Conservation (phyloP, 2,797 vertebrate genomes). For the Acanthis flammea region DNA sequence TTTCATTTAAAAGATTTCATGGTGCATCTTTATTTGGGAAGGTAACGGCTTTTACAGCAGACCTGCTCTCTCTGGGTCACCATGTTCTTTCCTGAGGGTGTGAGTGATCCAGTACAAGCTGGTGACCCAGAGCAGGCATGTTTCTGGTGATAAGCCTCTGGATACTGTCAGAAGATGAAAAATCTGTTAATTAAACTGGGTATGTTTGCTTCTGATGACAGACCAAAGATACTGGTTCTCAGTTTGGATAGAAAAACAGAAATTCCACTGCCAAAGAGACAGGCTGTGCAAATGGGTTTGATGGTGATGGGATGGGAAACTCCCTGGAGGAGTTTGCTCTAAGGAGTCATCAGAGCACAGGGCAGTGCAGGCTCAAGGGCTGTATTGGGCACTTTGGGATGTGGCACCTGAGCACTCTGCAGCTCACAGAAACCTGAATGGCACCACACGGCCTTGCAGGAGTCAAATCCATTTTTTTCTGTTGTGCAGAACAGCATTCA, state of each 20-base stretch:
- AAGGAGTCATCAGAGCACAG: not conserved
- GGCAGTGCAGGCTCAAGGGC: not conserved
- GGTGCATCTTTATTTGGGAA: not conserved
- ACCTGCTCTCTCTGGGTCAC: not conserved
- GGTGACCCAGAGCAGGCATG: not conserved
- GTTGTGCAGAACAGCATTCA: not conserved
- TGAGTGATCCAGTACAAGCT: not conserved
- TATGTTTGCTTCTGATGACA: not conserved
- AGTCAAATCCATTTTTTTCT: not conserved
- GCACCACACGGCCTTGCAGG: not conserved
- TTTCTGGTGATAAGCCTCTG: not conserved
- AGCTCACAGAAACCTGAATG: fast-evolving
- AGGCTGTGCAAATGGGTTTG: not conserved
- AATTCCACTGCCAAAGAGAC: not conserved
- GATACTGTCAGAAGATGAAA: not conserved
- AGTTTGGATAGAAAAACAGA: not conserved
- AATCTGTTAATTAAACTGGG: not conserved
- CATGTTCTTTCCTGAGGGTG: fast-evolving
- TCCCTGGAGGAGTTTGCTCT: not conserved
- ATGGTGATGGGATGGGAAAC: not conserved
- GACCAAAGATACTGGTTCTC: not conserved
- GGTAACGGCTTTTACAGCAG: not conserved
- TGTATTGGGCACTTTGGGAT: not conserved
- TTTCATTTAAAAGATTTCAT: not conserved
- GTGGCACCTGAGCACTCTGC: not conserved